Percentiles rank a stretch among this genome's conserved stretches.
These are phyloP conservation scores for Brienomyrus brachyistius DNA, from an alignment of 2,113 vertebrate genomes.

Conservation along the genomic window DNA sequence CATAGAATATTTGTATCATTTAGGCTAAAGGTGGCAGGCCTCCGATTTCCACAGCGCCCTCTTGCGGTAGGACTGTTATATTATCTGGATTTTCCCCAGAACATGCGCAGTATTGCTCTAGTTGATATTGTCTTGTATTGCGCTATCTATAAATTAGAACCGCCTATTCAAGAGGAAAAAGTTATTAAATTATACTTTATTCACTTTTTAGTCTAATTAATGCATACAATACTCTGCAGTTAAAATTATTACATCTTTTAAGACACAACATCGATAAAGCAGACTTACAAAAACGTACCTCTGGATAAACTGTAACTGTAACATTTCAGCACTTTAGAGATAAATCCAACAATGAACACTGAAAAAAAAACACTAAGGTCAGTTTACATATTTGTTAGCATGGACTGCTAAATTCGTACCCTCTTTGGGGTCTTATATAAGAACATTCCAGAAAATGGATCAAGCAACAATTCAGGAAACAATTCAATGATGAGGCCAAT, in stretches of 20 bases:
- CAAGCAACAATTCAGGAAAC: neutral
- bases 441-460: neutral
- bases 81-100: neutral
- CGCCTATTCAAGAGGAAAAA: neutral
- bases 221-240: neutral
- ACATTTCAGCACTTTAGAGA: neutral
- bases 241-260: neutral
- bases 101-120: neutral
- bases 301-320: neutral
- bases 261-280: neutral
- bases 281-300: neutral
- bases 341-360: neutral
- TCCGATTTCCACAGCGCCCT: neutral
- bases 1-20: neutral
- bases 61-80: neutral
- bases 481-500: neutral
- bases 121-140: neutral
- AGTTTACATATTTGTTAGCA: conserved; percentile 1
- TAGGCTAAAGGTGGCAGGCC: too few relatives aligned
- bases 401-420: neutral
- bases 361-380: neutral
- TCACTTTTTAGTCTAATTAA: neutral
- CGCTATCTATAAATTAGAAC: neutral
- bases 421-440: neutral
- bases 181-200: neutral